Base-by-base conservation (phyloP, 2,797 vertebrate species). In the Myoxocephalus aenaeus region DNA sequence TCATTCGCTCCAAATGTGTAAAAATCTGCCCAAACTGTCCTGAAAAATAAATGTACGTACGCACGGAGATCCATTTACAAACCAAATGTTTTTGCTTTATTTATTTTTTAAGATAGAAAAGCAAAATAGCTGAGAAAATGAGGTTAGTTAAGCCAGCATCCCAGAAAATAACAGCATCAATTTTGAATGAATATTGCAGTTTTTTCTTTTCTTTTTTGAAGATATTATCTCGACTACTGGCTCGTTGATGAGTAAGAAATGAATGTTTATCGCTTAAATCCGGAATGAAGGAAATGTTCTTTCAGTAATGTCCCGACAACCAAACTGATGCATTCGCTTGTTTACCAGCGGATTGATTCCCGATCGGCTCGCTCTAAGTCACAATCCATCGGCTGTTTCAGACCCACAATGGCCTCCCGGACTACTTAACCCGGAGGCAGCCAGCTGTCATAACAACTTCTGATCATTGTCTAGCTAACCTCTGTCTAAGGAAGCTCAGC, bases 381-480 rank as follows among this genome's bases (percentile, higher is more conserved):
- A 54, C 15, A 40, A 20, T 63, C 65, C 53, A 25, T 64, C 25
- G 62, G 67, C 17, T 38, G 36, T 58, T 72, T 82, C 65, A 72
- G 83, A 65, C 65, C 72, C 40, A 15, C 50, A 79, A 79, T 63
- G 80, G 42, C 64, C 68, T 70, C 56, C 10, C 62, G 63, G 72
- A 74, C 70, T 71, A 2, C 46, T 75, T 80, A 70, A 66, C 75
- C 64, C 65, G 44, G 70, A 75, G 57, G 65, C 80, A 51, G 40
- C 65, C 71, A 29, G 54, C 77, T 83, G 44, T 80, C 87, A 75
- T 36, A 87, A 75, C 82, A 25, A 25, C 87, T 70, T 80, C 68
- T 84, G 65, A 54, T 82, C 72, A 53, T 48, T 88, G 77, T 82
- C 87, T 78, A 72, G 46, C 64, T 81, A 82, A 87, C 85, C 77